Percentiles rank a stretch among this genome's conserved stretches.
Evolutionary conservation across 1,140 invertebrate species (phyloP).

Genomic region (Drosophila pseudoananassae): DNA sequence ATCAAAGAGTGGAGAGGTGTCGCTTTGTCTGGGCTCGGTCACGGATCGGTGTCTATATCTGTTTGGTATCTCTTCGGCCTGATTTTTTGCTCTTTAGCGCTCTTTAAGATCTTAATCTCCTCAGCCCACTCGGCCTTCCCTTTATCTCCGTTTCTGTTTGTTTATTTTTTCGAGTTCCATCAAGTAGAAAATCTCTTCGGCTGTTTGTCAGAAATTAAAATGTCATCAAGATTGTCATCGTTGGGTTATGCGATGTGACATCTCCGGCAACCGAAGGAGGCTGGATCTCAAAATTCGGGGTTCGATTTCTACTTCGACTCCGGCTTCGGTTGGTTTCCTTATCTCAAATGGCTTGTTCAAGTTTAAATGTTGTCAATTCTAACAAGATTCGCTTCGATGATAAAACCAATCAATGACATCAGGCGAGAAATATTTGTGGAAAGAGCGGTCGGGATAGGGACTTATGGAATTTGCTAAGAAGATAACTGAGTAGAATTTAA

Average conservation of each 20-base stretch:
- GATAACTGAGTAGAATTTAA: not conserved
- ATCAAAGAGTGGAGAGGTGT: slow-evolving; percentile 76
- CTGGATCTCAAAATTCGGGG: slow-evolving; percentile 1
- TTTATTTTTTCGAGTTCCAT: slow-evolving; percentile 54
- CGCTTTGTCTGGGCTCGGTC: slow-evolving; percentile 62
- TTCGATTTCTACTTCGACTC: slow-evolving; percentile 20
- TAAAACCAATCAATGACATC: slow-evolving; percentile 65
- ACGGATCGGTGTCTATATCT: slow-evolving; percentile 56
- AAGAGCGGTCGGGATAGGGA: not conserved
- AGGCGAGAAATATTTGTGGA: slow-evolving; percentile 29
- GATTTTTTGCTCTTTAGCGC: slow-evolving; percentile 72
- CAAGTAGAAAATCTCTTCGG: slow-evolving; percentile 77
- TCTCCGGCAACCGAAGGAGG: slow-evolving; percentile 52
- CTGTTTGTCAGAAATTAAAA: slow-evolving; percentile 80
- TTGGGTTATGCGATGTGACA: slow-evolving; percentile 71
- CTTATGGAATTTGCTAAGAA: not conserved
- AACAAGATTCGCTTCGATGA: slow-evolving; percentile 74
- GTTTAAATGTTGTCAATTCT: slow-evolving; percentile 79
- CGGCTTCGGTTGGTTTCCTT: slow-evolving; percentile 32
- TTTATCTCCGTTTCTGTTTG: slow-evolving; percentile 56
- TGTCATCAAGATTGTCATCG: slow-evolving; percentile 83
- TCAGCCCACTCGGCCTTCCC: slow-evolving; percentile 41
- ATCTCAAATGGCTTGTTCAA: slow-evolving; percentile 64
- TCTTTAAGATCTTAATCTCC: slow-evolving; percentile 78
- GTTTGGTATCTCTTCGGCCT: slow-evolving; percentile 37